phyloP scores from a whole-genome alignment of 2,113 vertebrate genomes.

The Phoxinus phoxinus region DNA sequence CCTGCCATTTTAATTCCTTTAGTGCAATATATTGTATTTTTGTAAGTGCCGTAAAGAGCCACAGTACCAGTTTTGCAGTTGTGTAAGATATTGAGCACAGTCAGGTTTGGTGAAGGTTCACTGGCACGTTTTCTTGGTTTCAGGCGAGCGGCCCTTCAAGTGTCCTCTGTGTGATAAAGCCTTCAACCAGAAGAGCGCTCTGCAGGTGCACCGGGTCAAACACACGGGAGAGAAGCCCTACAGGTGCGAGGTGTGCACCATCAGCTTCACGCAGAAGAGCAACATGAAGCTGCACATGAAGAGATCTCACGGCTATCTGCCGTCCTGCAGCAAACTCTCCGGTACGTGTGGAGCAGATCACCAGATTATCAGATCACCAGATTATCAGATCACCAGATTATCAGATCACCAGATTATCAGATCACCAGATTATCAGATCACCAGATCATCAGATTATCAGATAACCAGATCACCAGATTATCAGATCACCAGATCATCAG shows the following conservation, averaged over 20 bases:
- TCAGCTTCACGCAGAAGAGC: conserved; percentile 98
- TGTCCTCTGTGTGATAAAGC: conserved; percentile 93
- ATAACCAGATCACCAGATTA: too few relatives aligned
- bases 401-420: too few relatives aligned
- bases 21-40: too few relatives aligned
- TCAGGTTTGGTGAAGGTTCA: background rate
- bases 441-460: too few relatives aligned
- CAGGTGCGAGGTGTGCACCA: conserved; percentile 89
- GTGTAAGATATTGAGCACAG: too few relatives aligned
- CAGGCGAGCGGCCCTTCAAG: conserved; percentile 94
- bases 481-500: too few relatives aligned
- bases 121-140: background rate
- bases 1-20: too few relatives aligned
- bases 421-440: too few relatives aligned
- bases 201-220: conserved; percentile 97
- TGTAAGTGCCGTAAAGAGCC: background rate
- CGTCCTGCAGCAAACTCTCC: conserved; percentile 42
- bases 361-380: background rate
- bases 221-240: conserved; percentile 97
- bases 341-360: background rate
- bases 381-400: background rate
- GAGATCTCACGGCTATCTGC: conserved; percentile 86
- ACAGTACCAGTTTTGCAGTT: background rate
- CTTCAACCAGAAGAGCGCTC: conserved; percentile 98
- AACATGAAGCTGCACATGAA: conserved; percentile 99